Conservation (phyloP, 2,888 invertebrate species). For the Alsophila aescularia region DNA sequence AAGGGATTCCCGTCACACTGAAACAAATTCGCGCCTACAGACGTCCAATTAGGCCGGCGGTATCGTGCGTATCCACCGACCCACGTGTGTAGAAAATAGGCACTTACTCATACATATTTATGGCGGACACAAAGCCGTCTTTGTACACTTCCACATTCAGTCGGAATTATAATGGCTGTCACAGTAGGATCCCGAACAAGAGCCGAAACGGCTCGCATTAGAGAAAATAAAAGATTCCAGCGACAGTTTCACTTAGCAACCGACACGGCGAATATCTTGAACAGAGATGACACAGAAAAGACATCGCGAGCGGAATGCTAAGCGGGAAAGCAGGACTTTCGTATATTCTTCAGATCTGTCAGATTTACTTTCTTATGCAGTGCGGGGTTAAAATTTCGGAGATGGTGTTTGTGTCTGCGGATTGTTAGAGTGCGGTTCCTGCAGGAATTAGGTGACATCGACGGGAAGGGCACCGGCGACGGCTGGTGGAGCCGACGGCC, state of each 20-base stretch:
- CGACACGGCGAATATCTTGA: constrained; percentile 68
- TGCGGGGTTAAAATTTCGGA: constrained; percentile 38
- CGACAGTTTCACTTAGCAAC: constrained; percentile 77
- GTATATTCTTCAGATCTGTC: constrained; percentile 38
- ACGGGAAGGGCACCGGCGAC: constrained; percentile 46
- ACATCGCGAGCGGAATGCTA: constrained; percentile 57
- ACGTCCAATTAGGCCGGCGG: constrained; percentile 75
- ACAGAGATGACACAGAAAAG: constrained; percentile 71
- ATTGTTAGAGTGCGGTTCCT: constrained; percentile 59
- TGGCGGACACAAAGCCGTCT: constrained; percentile 75
- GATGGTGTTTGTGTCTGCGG: constrained; percentile 56
- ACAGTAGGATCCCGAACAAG: constrained; percentile 79
- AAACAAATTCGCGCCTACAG: constrained; percentile 76
- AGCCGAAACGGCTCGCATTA: constrained; percentile 79
- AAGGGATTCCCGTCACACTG: constrained; percentile 61
- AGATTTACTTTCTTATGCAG: constrained; percentile 55
- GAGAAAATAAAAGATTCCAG: constrained; percentile 74
- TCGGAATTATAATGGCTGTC: constrained; percentile 82
- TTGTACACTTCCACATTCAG: constrained; percentile 80
- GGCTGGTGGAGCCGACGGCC: constrained; percentile 37
- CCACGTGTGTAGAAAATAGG: constrained; percentile 79
- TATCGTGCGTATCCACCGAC: constrained; percentile 80
- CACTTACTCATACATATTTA: constrained; percentile 83
- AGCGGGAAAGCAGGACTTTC: constrained; percentile 51
- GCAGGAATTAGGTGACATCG: constrained; percentile 61